Base-by-base conservation (phyloP, 2,888 invertebrate genomes). In the Pollenia griseotomentosa region DNA sequence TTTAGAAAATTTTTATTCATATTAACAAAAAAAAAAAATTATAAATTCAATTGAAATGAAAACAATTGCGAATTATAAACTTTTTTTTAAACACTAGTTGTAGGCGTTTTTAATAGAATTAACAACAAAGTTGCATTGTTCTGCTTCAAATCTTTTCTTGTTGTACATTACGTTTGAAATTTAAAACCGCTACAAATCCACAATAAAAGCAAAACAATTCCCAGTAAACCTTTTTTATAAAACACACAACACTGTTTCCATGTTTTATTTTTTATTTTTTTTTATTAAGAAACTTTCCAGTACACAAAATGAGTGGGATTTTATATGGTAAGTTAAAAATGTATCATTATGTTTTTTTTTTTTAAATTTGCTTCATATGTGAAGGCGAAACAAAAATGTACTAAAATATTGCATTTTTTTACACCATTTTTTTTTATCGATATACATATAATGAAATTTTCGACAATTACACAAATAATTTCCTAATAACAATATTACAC, bases 61-160 rank as follows among this genome's bases (percentile, higher is more conserved):
- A 53, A 53, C n/a, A 59, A 70, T 55, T 77, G 33, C 8, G 3
- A n/a, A 12, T 19, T 51, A 4, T 12, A 33, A 40, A 7, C 40
- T 42, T 75, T 51, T 7, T 53, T 65, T 65, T 57, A 12, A 66
- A 33, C 12, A 66, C 23, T 12, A 19, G n/a, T 53, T 46, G 80
- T 80, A 48, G 71, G 80, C 80, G 71, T 73, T 40, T 33, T 11
- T 46, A 63, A 46, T 63, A 33, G 51, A 68, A 78, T 33, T 33
- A 33, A 44, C 19, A 46, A 48, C 65, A 78, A 79, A 68, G 10
- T 42, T 79, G 2, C 46, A 16, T 68, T 79, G 79, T 70, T 77
- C 42, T 68, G 8, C 51, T 44, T 19, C n/a, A 57, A 57, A 2
- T 53, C 12, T 14, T 53, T 11, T 53, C 7, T 53, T 16, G 14